phyloP scores from a whole-genome alignment of 1,140 invertebrate genomes.

The Eueides isabella region DNA sequence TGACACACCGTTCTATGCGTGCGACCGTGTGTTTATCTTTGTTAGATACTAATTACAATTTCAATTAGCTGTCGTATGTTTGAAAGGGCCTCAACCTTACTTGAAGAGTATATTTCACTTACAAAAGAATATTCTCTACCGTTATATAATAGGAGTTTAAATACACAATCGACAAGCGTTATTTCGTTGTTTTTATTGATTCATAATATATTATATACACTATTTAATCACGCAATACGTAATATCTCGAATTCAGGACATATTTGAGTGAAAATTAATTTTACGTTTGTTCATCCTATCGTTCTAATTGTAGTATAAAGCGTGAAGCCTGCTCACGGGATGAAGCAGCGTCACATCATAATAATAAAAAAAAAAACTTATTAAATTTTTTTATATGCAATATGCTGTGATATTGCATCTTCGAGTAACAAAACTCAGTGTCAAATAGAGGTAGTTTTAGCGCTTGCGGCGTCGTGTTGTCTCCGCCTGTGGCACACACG shows the following conservation, averaged over 20 bases:
- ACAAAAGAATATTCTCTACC: background rate
- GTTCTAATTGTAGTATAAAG: too few relatives aligned
- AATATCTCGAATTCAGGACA: background rate
- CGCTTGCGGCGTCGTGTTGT: constrained; percentile 27
- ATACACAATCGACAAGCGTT: too few relatives aligned
- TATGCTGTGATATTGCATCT: constrained; percentile 6
- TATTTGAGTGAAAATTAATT: background rate
- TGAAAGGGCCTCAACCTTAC: background rate
- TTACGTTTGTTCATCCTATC: background rate
- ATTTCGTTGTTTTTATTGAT: too few relatives aligned
- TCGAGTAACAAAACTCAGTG: background rate
- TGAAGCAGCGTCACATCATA: too few relatives aligned
- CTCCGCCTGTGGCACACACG: constrained; percentile 18
- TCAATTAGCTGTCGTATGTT: constrained; percentile 1
- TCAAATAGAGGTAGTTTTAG: constrained; percentile 27
- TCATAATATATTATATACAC: too few relatives aligned
- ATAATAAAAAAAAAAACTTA: too few relatives aligned
- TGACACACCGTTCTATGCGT: constrained; percentile 17
- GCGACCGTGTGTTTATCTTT: background rate
- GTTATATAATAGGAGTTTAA: too few relatives aligned
- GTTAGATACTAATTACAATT: constrained; percentile 7
- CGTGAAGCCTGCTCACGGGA: too few relatives aligned
- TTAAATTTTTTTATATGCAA: too few relatives aligned
- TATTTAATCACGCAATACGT: background rate
- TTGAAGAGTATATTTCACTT: background rate